Evolutionary conservation across 2,888 invertebrate genomes (phyloP), one percentile per base, ranked within the genome.

Genomic region (Rhopalosiphum nymphaeae): DNA sequence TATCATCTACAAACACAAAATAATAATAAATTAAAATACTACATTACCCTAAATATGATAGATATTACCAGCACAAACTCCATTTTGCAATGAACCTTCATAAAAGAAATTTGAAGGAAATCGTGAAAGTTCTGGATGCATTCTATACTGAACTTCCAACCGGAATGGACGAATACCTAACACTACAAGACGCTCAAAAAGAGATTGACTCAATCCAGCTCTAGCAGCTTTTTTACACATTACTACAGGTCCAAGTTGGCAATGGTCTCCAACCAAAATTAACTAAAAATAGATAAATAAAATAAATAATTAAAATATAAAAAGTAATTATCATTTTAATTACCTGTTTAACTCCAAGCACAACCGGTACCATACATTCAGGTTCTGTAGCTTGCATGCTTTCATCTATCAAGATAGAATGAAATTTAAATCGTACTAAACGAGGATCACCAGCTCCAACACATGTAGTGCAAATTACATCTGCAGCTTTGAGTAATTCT

Each of bases 21-120:
- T 61, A 90, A 56, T 57, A 93, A 44, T 90, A 56, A 13, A 46
- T n/a, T 84, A 29, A 42, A 56, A 49, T 4, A 84, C 26, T 90
- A 25, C 13, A 94, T n/a, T 25, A 67, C n/a, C 26, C 9, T 26
- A 36, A 91, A 61, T n/a, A 91, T 67, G 61, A 56, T 61, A 87
- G 0, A 26, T 46, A 93, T 95, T 95, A 96, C 97, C 96, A 4
- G 99, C 98, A 95, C 99, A 99, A 2, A 99, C 99, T 3, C 99
- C 99, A 96, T 99, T 99, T 96, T 99, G 99, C 91, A 99, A 97
- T 7, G 99, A 99, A 0, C 99, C 99, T 96, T 99, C 99, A 95
- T 99, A 99, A 96, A 99, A 99, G 96, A 99, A 99, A 96, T 99
- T 99, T 0, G 99, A 99, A 0, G 99, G 99, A 96, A 99, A 99